Evolutionary conservation across 2,797 vertebrate genomes (phyloP).

Genomic region (Clarias platycephalus): DNA sequence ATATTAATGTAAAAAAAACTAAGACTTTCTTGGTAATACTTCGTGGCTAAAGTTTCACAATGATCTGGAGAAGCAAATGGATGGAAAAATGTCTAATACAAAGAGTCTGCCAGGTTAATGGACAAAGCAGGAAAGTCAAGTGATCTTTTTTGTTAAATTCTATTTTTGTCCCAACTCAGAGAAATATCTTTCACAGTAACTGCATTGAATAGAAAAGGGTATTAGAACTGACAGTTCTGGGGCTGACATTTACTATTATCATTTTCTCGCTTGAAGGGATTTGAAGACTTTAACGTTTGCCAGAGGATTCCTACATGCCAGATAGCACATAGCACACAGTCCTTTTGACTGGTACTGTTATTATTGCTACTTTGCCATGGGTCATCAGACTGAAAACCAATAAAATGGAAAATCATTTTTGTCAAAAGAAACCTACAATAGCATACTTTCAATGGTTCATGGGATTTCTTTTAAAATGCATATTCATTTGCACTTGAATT

Average conservation of each 20-base stretch:
- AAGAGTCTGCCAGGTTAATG: conserved; percentile 1
- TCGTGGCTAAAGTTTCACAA: conserved; percentile 2
- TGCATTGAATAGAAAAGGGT: background rate
- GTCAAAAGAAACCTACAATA: background rate
- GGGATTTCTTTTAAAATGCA: background rate
- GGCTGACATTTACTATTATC: conserved; percentile 13
- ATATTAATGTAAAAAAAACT: background rate
- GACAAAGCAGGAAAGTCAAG: background rate
- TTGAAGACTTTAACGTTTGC: background rate
- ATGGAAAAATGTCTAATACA: background rate
- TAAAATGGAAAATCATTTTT: conserved; percentile 8
- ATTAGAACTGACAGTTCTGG: conserved; percentile 10
- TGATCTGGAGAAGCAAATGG: background rate
- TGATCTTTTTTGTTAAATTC: background rate
- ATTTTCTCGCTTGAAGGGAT: background rate
- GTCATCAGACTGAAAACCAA: background rate
- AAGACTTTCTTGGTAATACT: background rate
- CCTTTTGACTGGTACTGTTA: background rate
- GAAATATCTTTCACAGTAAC: background rate
- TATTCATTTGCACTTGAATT: background rate
- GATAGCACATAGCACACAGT: background rate
- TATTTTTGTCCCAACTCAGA: background rate
- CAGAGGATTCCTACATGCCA: background rate
- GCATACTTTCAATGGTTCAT: background rate
- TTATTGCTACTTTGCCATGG: background rate